Percentiles rank a stretch among this genome's conserved stretches.
These are phyloP conservation scores for Aeoliscus strigatus DNA, from an alignment of 2,797 vertebrate species.

Conservation along the genomic window DNA sequence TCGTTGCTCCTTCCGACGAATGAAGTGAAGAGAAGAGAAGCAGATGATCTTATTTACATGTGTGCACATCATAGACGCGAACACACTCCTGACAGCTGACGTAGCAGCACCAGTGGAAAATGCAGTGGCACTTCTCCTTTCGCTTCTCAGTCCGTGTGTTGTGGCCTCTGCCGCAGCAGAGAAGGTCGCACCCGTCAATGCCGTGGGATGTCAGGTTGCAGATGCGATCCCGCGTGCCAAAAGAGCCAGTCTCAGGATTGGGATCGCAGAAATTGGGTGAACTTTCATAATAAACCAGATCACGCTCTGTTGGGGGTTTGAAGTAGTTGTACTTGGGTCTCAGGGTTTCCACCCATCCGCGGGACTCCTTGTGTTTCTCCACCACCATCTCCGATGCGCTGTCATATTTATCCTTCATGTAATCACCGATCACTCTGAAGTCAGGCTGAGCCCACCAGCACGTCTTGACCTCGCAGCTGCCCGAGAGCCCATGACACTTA, in stretches of 20 bases:
- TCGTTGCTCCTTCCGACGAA: constrained; percentile 21
- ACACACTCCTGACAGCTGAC: constrained; percentile 97
- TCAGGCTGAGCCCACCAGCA: constrained; percentile 99
- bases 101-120: constrained; percentile 99
- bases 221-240: constrained; percentile 88
- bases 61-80: constrained; percentile 92
- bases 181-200: constrained; percentile 94
- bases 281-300: constrained; percentile 94
- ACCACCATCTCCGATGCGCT: constrained; percentile 98
- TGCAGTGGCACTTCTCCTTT: constrained; percentile 94
- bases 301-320: constrained; percentile 91
- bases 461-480: constrained; percentile 97
- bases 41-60: constrained; percentile 83
- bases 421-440: constrained; percentile 92
- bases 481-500: constrained; percentile 95
- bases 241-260: constrained; percentile 91
- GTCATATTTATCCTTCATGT: constrained; percentile 99
- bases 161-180: constrained; percentile 96
- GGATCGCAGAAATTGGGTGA: constrained; percentile 98
- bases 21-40: constrained; percentile 22
- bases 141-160: constrained; percentile 92
- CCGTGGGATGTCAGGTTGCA: constrained; percentile 96
- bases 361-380: constrained; percentile 94
- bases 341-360: constrained; percentile 97
- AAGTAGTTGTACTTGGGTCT: constrained; percentile 93